Percentiles rank a stretch among this genome's conserved stretches.
Conservation (phyloP, 2,888 invertebrate genomes). For the Bellardia pandia region DNA sequence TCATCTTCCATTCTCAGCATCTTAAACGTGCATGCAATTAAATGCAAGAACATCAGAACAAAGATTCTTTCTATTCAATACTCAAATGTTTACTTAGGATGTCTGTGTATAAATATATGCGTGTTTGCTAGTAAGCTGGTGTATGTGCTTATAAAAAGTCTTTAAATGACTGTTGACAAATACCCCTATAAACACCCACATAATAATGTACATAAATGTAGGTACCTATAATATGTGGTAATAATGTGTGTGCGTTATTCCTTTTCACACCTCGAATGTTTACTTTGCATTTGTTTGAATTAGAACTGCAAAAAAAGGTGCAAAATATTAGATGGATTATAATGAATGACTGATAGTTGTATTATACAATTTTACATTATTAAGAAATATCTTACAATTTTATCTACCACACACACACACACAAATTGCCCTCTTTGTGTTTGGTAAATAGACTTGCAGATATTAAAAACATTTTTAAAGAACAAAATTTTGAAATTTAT, state of each 20-base stretch:
- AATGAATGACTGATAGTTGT: constrained; percentile 19
- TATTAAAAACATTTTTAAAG: no score
- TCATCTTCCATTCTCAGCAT: constrained; percentile 29
- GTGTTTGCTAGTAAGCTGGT: not conserved
- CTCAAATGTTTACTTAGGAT: constrained; percentile 44
- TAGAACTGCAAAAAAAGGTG: not conserved
- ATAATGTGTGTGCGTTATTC: not conserved
- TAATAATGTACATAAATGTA: not conserved
- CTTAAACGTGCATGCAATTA: constrained; percentile 65
- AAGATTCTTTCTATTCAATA: constrained; percentile 54
- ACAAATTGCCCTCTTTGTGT: not conserved
- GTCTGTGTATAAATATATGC: not conserved
- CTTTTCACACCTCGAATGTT: constrained; percentile 69
- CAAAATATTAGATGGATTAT: constrained; percentile 6
- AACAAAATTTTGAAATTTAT: no score
- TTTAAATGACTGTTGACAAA: constrained; percentile 39
- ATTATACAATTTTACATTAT: constrained; percentile 58
- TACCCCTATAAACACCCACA: not conserved
- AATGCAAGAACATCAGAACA: constrained; percentile 21
- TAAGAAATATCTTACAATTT: constrained; percentile 23
- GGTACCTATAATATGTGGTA: not conserved
- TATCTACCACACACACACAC: not conserved
- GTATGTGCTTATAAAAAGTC: not conserved
- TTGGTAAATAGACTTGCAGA: no score
- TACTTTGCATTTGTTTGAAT: constrained; percentile 62